phyloP scores from a whole-genome alignment of 2,113 vertebrate genomes.

The Gambusia holbrooki region DNA sequence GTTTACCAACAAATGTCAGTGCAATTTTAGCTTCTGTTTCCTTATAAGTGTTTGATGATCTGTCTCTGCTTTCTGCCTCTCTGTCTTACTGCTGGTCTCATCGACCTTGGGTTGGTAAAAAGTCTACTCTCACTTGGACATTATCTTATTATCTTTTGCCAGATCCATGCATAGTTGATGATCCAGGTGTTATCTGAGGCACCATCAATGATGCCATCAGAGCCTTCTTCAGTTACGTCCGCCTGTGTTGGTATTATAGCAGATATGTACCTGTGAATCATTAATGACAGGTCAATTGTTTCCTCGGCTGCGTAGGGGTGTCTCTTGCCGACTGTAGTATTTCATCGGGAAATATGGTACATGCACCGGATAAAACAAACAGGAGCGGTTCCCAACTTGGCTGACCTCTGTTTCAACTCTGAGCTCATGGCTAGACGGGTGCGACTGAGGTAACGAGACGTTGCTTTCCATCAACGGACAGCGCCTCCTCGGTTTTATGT shows the following conservation, averaged over 20 bases:
- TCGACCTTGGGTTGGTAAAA: conserved; percentile 24
- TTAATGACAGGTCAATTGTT: conserved; percentile 75
- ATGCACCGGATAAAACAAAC: conserved; percentile 75
- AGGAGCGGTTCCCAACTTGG: conserved; percentile 72
- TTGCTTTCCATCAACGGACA: conserved; percentile 27
- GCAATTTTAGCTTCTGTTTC: not conserved
- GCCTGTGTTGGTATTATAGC: conserved; percentile 77
- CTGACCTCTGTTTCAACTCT: conserved; percentile 81
- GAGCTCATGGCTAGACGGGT: conserved; percentile 72
- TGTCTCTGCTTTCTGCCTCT: conserved; percentile 8
- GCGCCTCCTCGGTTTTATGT: conserved; percentile 32
- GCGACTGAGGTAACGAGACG: conserved; percentile 61
- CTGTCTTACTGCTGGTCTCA: conserved; percentile 22
- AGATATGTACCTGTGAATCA: conserved; percentile 79
- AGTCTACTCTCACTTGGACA: conserved; percentile 68
- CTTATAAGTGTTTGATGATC: conserved; percentile 3
- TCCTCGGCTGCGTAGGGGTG: conserved; percentile 60
- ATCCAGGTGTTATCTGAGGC: conserved; percentile 76
- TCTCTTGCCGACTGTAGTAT: conserved; percentile 68
- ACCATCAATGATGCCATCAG: conserved; percentile 75
- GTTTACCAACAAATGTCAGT: no score
- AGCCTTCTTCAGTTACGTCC: conserved; percentile 70
- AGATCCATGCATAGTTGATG: conserved; percentile 77
- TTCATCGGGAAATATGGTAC: conserved; percentile 78
- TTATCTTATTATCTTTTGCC: conserved; percentile 67